phyloP scores from a whole-genome alignment of 2,888 invertebrate species.

The Acrobasis repandana region DNA sequence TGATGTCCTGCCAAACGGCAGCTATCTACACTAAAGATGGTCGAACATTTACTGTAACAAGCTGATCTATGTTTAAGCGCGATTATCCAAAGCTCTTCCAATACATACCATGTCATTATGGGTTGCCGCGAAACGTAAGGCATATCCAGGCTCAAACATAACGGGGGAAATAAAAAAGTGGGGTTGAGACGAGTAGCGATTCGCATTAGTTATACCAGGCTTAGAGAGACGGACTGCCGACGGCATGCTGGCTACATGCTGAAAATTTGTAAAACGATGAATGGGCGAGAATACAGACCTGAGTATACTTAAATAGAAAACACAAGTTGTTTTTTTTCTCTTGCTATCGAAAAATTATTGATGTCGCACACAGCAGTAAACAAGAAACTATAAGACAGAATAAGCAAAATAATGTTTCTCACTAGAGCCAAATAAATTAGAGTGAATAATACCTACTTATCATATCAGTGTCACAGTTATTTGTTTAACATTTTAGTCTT shows the following conservation, averaged over 20 bases:
- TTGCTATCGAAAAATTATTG: no score
- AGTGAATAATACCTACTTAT: no score
- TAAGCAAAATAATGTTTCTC: no score
- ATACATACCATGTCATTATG: conserved; percentile 56
- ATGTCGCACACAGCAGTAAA: no score
- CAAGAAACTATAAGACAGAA: neutral
- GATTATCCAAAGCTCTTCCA: conserved; percentile 28
- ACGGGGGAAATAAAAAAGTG: conserved; percentile 45
- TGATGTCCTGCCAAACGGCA: neutral
- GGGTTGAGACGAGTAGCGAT: conserved; percentile 36
- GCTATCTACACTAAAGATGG: conserved; percentile 5
- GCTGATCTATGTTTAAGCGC: conserved; percentile 23
- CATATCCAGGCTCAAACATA: conserved; percentile 67
- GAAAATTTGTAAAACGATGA: conserved; percentile 23
- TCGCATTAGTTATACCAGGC: conserved; percentile 17
- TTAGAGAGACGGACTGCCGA: conserved; percentile 9
- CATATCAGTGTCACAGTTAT: no score
- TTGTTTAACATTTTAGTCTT: no score
- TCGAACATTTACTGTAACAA: conserved; percentile 8
- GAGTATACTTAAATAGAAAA: neutral
- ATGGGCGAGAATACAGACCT: neutral
- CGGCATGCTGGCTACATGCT: conserved; percentile 24
- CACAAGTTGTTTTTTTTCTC: no score
- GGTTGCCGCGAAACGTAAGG: conserved; percentile 52
- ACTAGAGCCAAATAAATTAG: no score